Conservation (phyloP, 2,113 vertebrate species). For the Platycercus adscitus region DNA sequence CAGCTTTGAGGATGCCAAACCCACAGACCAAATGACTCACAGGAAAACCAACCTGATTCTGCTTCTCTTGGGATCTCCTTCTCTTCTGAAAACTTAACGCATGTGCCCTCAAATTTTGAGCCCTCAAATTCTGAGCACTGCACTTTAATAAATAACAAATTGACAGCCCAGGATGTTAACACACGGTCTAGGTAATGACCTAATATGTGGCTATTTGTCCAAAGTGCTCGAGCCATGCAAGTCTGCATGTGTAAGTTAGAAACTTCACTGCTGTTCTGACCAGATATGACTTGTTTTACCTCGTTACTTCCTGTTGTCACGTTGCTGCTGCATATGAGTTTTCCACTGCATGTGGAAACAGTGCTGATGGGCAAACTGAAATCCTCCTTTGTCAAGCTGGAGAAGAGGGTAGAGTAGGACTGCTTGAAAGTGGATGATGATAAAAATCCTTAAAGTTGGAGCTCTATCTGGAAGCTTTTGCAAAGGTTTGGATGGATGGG, state of each 20-base stretch:
- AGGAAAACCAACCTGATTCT: neutral
- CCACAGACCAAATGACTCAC: neutral
- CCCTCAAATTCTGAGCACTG: neutral
- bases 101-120: neutral
- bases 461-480: neutral
- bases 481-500: neutral
- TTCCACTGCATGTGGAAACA: neutral
- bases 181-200: neutral
- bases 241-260: neutral
- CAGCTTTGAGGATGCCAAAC: neutral
- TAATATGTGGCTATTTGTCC: neutral
- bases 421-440: rapidly evolving
- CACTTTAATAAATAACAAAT: neutral
- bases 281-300: neutral
- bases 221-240: neutral
- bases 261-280: neutral
- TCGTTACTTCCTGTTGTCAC: neutral
- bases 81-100: neutral
- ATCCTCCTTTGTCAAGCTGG: neutral
- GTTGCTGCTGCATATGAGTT: neutral
- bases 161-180: neutral
- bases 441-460: neutral
- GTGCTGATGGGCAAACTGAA: neutral
- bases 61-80: neutral
- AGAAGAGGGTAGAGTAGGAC: neutral